Percentiles rank a stretch among this genome's conserved stretches.
Conservation (phyloP, 2,888 invertebrate genomes). For the Matsumyia berberina region DNA sequence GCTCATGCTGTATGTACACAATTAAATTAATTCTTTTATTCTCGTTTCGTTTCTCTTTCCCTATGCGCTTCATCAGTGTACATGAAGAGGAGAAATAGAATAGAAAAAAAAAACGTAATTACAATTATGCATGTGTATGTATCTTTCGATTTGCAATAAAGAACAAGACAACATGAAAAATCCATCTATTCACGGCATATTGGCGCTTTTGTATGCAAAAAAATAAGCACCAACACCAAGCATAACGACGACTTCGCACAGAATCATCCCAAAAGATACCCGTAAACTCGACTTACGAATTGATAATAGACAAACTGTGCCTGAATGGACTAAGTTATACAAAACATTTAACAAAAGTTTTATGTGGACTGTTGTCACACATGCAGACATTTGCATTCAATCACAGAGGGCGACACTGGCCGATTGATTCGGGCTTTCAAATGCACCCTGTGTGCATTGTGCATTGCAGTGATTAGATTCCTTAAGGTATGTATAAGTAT, state of each 20-base stretch:
- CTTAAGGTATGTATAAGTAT: conserved; percentile 53
- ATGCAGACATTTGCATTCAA: conserved; percentile 10
- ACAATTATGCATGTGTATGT: conserved; percentile 70
- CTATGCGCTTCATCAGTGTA: conserved; percentile 57
- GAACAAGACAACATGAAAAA: conserved; percentile 46
- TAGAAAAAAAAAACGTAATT: conserved; percentile 49
- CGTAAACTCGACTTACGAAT: conserved; percentile 2
- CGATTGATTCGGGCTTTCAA: conserved; percentile 9
- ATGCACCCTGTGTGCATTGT: conserved; percentile 31
- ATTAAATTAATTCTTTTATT: conserved; percentile 62
- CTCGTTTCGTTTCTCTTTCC: conserved; percentile 35
- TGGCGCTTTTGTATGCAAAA: conserved; percentile 49
- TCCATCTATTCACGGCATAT: conserved; percentile 47
- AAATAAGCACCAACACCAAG: conserved; percentile 13
- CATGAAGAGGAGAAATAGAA: conserved; percentile 25
- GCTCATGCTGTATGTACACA: conserved; percentile 26
- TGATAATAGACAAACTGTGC: conserved; percentile 20
- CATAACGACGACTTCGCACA: neutral
- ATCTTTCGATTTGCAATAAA: conserved; percentile 72
- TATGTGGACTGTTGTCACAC: neutral
- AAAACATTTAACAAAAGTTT: too few relatives aligned
- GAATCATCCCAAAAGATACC: conserved; percentile 29
- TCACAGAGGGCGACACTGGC: conserved; percentile 20
- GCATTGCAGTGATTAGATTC: neutral
- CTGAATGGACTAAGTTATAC: too few relatives aligned